These are phyloP conservation scores for Proteles cristata DNA, from an alignment of 2,113 vertebrate genomes.

Conservation along the genomic window DNA sequence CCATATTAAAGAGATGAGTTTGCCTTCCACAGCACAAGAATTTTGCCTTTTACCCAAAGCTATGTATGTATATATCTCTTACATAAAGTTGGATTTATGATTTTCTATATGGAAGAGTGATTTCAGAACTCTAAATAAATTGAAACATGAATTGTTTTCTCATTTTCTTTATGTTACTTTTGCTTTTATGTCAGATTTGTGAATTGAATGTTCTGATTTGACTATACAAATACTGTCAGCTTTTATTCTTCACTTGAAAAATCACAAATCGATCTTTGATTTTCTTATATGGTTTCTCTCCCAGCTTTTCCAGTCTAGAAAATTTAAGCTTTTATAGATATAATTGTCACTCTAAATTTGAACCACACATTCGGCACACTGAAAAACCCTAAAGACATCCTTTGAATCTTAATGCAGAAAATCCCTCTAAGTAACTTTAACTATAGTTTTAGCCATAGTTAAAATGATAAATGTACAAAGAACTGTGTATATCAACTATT, in stretches of 20 bases:
- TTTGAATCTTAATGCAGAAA: conserved; percentile 38
- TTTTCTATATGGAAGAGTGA: neutral
- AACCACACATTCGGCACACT: neutral
- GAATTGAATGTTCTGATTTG: conserved; percentile 72
- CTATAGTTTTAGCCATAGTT: neutral
- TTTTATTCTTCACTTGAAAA: conserved; percentile 72
- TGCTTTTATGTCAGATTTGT: conserved; percentile 77
- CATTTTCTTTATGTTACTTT: conserved; percentile 46
- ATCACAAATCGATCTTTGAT: conserved; percentile 76
- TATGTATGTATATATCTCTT: neutral
- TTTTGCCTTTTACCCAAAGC: neutral
- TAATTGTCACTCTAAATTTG: conserved; percentile 76
- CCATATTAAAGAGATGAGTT: neutral
- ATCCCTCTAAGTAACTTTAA: neutral
- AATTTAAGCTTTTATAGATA: conserved; percentile 58
- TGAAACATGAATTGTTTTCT: neutral
- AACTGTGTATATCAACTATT: neutral
- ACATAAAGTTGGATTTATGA: neutral
- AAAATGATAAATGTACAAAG: conserved; percentile 40
- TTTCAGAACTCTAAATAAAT: neutral
- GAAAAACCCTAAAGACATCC: conserved; percentile 33
- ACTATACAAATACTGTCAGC: conserved; percentile 78
- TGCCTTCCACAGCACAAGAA: neutral
- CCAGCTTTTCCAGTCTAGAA: conserved; percentile 70
- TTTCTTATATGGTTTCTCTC: conserved; percentile 76